Evolutionary conservation across 92 coral and sea anemone species (phyloP).

Genomic region (Anthopleura xanthogrammica): DNA sequence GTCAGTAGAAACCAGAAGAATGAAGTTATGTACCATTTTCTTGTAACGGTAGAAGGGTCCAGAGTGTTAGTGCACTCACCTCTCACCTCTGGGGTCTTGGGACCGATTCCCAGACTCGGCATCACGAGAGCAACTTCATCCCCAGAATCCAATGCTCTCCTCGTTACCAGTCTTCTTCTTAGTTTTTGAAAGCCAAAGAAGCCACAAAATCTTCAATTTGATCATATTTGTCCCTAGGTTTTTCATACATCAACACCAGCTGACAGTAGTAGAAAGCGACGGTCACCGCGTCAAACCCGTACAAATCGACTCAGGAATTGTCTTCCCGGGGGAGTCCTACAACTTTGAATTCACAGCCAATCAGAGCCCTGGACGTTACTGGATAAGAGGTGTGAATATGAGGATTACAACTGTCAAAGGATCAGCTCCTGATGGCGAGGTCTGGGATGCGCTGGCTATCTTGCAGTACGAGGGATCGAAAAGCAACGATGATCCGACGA

Average conservation of each 20-base stretch:
- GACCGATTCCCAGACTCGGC: too few species aligned
- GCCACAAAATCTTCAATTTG: not conserved
- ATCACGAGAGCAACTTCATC: too few species aligned
- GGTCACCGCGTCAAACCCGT: slow-evolving; percentile 66
- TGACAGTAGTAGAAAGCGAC: slow-evolving; percentile 69
- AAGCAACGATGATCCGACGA: slow-evolving; percentile 34
- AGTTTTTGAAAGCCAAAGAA: not conserved
- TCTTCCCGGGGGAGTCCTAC: slow-evolving; percentile 74
- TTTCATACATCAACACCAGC: slow-evolving; percentile 58
- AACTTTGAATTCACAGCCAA: slow-evolving; percentile 65
- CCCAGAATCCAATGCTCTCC: too few species aligned
- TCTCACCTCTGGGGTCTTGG: too few species aligned
- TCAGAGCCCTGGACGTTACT: slow-evolving; percentile 42
- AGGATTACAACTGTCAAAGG: slow-evolving; percentile 35
- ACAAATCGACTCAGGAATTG: slow-evolving; percentile 62
- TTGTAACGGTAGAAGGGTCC: not conserved
- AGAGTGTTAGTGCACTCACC: too few species aligned
- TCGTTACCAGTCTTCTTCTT: not conserved
- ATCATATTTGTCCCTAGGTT: slow-evolving; percentile 8
- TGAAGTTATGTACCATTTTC: not conserved
- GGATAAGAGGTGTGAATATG: slow-evolving; percentile 70
- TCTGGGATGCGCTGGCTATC: slow-evolving; percentile 58
- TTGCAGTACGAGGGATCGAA: slow-evolving; percentile 39
- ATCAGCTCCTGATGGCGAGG: slow-evolving; percentile 43
- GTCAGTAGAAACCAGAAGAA: not conserved